phyloP scores from a whole-genome alignment of 37 sponge, comb jelly and placozoan species.

The Lycopodina hypogea region DNA sequence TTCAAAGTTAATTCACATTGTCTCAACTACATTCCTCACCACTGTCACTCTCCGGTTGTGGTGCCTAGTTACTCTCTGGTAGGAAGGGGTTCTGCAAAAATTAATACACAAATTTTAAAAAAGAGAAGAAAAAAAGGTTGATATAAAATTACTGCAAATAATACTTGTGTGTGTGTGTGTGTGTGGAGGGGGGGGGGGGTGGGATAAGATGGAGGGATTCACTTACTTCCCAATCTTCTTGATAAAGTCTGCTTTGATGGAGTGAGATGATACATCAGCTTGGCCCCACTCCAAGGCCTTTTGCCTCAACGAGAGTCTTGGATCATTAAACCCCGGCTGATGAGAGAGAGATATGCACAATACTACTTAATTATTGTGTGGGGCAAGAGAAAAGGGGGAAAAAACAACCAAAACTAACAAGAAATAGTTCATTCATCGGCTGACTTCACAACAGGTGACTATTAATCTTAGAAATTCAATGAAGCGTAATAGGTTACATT shows the following conservation, averaged over 20 bases:
- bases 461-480: no score
- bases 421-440: no score
- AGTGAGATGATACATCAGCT: slow-evolving; percentile 40
- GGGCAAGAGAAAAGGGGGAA: no score
- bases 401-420: no score
- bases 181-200: neutral
- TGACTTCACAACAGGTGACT: no score
- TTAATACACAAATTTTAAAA: neutral
- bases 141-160: no score
- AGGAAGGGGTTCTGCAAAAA: slow-evolving; percentile 36
- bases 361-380: neutral
- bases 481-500: no score
- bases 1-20: no score
- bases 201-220: no score
- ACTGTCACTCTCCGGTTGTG: slow-evolving; percentile 49
- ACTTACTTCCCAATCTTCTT: slow-evolving; percentile 38
- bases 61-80: slow-evolving; percentile 40
- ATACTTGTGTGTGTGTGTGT: no score
- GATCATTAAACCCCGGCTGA: slow-evolving; percentile 60
- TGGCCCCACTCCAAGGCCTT: slow-evolving; percentile 43
- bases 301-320: slow-evolving; percentile 52
- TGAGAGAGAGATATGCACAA: neutral
- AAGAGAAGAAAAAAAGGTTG: no score
- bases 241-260: slow-evolving; percentile 67
- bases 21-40: slow-evolving; percentile 12